Percentiles rank a stretch among this genome's conserved stretches.
These are phyloP conservation scores for Erpobdella octoculata DNA, from an alignment of 2,888 invertebrate species.

Conservation along the genomic window DNA sequence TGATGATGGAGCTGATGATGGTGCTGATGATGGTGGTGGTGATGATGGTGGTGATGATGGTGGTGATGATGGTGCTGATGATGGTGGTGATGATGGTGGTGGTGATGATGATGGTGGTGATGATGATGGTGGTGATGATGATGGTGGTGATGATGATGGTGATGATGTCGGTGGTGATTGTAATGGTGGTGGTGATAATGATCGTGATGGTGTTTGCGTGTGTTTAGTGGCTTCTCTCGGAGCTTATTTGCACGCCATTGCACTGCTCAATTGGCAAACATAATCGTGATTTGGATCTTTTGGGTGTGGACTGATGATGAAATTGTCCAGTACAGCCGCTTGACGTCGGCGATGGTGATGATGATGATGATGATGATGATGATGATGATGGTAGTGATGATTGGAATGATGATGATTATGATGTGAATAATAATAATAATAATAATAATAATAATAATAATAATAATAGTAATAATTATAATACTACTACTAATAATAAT, in stretches of 20 bases:
- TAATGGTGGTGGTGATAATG: slow-evolving; percentile 11
- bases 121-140: slow-evolving; percentile 24
- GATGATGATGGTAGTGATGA: slow-evolving; percentile 4
- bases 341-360: slow-evolving; percentile 5
- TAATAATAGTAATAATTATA: background rate
- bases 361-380: slow-evolving; percentile 13
- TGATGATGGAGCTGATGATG: no score
- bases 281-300: no score
- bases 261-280: no score
- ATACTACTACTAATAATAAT: background rate
- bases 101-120: slow-evolving; percentile 21
- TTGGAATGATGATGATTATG: background rate
- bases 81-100: no score
- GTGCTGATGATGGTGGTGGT: no score
- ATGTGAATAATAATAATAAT: background rate
- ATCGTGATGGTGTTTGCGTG: no score
- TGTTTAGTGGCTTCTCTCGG: no score
- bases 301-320: no score
- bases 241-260: no score
- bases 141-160: slow-evolving; percentile 20
- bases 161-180: background rate
- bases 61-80: no score
- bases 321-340: no score
- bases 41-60: no score
- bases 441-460: background rate